Evolutionary conservation across 2,113 vertebrate genomes (phyloP), one percentile per base, ranked within the genome.

Genomic region (Chloebia gouldiae): DNA sequence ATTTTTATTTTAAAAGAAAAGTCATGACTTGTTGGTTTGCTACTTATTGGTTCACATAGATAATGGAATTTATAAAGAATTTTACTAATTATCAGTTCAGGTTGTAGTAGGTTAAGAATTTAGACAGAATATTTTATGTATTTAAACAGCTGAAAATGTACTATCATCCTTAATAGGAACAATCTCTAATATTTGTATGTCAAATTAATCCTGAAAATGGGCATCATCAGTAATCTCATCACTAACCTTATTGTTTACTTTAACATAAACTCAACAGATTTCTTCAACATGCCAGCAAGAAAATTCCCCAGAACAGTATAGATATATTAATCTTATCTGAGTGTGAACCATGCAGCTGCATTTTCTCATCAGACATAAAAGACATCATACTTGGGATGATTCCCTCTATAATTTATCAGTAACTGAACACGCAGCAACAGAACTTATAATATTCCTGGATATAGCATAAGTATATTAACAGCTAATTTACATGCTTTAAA

Each of bases 81-180:
- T 96, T 95, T 75, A 70, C 66, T 90, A 88, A 25, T 96, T 64
- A 86, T 92, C 56, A 87, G 70, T 87, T 96, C 95, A 77, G 13
- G 69, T 71, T 85, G 72, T 50, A 84, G 79, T 85, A 94, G 39
- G 69, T 95, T 37, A 91, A 72, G 33, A 92, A 59, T 96, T 84
- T 95, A 96, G 61, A 93, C 10, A 59, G 68, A 97, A 68, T 6
- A 92, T 56, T 94, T 85, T 35, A 86, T 33, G 27, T 49, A 75
- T 90, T 94, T 91, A 88, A 95, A 66, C 30, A 92, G 39, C 37
- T 92, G 81, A 50, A 93, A 92, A 86, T 80, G 18, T 65, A 86
- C 51, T 65, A 35, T 51, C 65, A 86, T 79, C 33, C 45, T 81
- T 92, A 93, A 80, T 69, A 87, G 91, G 64, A 95, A 81, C 31